Evolutionary conservation across 1,140 invertebrate genomes (phyloP), one percentile per base, ranked within the genome.

Genomic region (Eubasilissa regina): DNA sequence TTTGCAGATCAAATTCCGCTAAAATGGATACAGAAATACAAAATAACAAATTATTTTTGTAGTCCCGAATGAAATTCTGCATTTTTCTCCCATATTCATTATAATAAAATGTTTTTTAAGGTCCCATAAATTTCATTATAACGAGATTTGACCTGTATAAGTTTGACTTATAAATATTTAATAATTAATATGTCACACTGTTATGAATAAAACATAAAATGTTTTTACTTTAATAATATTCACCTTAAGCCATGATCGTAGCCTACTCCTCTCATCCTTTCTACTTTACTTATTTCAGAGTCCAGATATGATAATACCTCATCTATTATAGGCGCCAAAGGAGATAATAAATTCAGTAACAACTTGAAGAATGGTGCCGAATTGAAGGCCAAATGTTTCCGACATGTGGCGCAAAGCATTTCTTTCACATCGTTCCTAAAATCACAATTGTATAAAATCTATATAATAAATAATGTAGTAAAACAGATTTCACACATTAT

Each of bases 211-310:
- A 47, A 68, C 1, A 51, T 51, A 8, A 51, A 51, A 51, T 51
- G n/a, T 3, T 51, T 51, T 13, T 1, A 51, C 3, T 12, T 51
- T 17, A 60, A 56, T 8, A 43, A 62, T 77, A 19, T 11, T 43
- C 62, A 83, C 82, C 82, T 83, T 51, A 83, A 72, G 48, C 82
- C 82, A 43, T 77, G 58, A 75, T 83, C 82, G 47, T 62, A 81
- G n/a, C 80, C 80, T 12, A 83, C 82, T 47, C 82, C 80, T 75
- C 82, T 77, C 80, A 81, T 81, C 19, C 73, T 83, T 79, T 83
- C 82, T 12, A 83, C 74, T 64, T 83, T 83, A 17, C 45, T 19
- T 72, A 83, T 73, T 75, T 81, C 80, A 6, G 56, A 45, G 55
- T 81, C 80, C 1, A 83, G 56, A 25, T 45, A 47, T 53, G 75